Evolutionary conservation across 1,140 invertebrate species (phyloP).

Genomic region (Zaprionus ghesquierei): DNA sequence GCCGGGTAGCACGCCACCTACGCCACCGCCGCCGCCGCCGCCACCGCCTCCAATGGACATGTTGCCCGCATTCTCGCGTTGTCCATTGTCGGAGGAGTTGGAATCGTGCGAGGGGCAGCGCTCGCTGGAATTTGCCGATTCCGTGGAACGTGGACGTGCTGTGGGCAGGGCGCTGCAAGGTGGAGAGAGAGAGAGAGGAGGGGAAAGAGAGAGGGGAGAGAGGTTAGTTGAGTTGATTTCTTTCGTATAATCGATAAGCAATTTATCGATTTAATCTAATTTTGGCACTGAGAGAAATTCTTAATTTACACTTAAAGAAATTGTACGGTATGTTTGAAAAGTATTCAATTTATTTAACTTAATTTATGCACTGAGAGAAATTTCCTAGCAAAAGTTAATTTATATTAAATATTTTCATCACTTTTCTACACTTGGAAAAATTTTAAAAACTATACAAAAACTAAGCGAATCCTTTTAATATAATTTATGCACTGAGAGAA

Average conservation of each 20-base stretch:
- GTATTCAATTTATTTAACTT: no score
- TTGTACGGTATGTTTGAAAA: no score
- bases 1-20: slow-evolving; percentile 81
- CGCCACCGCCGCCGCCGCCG: slow-evolving; percentile 34
- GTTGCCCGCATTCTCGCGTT: slow-evolving; percentile 55
- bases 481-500: no score
- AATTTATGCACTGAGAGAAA: background rate
- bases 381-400: no score
- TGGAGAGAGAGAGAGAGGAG: slow-evolving; percentile 55
- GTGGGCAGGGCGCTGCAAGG: slow-evolving; percentile 88
- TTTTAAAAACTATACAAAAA: background rate
- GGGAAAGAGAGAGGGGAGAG: background rate
- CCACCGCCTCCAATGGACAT: slow-evolving; percentile 72
- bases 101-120: slow-evolving; percentile 88
- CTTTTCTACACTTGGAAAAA: background rate
- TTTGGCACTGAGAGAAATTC: background rate
- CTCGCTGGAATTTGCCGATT: slow-evolving; percentile 88
- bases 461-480: no score
- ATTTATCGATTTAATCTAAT: background rate
- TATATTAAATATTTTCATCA: no score
- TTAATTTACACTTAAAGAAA: no score
- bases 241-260: background rate
- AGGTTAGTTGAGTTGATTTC: background rate
- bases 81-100: slow-evolving; percentile 84
- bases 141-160: slow-evolving; percentile 90